These are phyloP conservation scores for Barnardius zonarius DNA, from an alignment of 2,113 vertebrate genomes.

Conservation along the genomic window DNA sequence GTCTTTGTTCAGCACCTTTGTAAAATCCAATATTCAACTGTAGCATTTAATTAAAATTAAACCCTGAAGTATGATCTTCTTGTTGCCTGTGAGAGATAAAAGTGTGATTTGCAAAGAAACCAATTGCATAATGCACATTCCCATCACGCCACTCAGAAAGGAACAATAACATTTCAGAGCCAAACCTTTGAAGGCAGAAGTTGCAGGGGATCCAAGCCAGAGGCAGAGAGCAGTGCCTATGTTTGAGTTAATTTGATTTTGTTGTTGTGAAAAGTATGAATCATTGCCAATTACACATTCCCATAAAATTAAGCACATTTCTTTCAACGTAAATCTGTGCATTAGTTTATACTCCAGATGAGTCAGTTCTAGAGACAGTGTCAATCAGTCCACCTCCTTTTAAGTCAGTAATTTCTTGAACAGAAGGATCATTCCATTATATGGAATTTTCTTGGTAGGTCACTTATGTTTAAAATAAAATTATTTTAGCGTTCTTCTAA, in stretches of 20 bases:
- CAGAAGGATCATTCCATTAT: background rate
- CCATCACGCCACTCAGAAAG: background rate
- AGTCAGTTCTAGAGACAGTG: background rate
- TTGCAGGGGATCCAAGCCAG: background rate
- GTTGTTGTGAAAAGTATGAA: background rate
- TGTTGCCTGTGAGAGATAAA: background rate
- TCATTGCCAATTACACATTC: background rate
- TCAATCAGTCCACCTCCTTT: background rate
- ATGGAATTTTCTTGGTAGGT: background rate
- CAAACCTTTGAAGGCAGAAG: background rate
- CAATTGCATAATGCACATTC: background rate
- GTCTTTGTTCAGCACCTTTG: background rate
- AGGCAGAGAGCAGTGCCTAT: background rate
- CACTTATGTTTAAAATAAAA: background rate
- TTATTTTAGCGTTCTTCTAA: background rate
- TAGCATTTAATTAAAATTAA: conserved; percentile 15
- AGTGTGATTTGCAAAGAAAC: background rate
- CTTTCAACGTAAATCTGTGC: background rate
- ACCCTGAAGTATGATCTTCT: background rate
- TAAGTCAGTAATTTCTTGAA: background rate
- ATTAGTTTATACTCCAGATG: background rate
- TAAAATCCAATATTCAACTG: background rate
- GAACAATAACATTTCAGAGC: background rate
- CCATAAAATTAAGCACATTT: background rate
- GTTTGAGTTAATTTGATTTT: background rate